Evolutionary conservation across 2,888 invertebrate species (phyloP), one percentile per base, ranked within the genome.

Genomic region (Sesia apiformis): DNA sequence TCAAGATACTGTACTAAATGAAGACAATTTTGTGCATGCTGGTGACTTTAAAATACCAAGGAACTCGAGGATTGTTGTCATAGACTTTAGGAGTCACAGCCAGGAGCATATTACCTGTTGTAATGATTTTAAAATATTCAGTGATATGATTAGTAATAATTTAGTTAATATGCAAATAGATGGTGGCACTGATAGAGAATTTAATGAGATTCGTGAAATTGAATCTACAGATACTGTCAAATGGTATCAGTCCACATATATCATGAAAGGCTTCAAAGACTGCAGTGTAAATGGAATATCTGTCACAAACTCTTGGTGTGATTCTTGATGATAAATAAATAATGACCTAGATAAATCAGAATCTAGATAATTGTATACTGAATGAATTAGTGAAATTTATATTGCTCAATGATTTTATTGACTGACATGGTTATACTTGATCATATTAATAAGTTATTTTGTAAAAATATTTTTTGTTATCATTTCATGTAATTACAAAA

Each of bases 201-300:
- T 64, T 51, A 63, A 69, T 55, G 63, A 70, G 52, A 65, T 72
- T 52, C 60, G 62, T 67, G 83, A 81, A 64, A 85, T 87, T 57
- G 83, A 86, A 63, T 83, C 83, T 2, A 79, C 74, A 3, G 70
- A 81, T 57, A 60, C 60, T 39, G 61, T 65, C 5, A 74, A 72
- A 53, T 92, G 92, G 92, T 91, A 85, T 70, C 90, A 91, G 64
- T 91, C 90, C 23, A 87, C 78, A 53, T 84, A 86, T 71, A 73
- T 88, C 40, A 81, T 92, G 75, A 91, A 91, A 70, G 92, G 92
- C 23, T 92, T 91, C 64, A 91, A 90, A 78, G 92, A 92, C 67
- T 85, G 84, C 64, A 69, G 86, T 70, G 79, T 91, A 7, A 87
- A 91, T 74, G 91, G 91, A 40, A 81, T 76, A 62, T 91, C 91